Conservation (phyloP, 2,113 vertebrate species). For the Zeus faber region DNA sequence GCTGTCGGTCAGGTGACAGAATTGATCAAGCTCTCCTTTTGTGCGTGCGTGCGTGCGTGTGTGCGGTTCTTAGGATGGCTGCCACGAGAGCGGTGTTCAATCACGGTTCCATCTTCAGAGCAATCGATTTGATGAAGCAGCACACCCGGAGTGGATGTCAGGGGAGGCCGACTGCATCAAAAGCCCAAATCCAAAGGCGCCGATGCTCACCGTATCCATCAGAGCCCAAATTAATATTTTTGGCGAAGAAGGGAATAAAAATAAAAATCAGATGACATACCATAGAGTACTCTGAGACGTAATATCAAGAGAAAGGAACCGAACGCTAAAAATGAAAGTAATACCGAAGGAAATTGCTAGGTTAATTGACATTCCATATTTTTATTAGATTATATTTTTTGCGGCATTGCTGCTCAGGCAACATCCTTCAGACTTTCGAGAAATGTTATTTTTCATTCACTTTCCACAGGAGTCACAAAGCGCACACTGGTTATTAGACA, state of each 20-base stretch:
- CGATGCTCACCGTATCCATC: constrained; percentile 55
- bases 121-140: constrained; percentile 65
- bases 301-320: too few relatives aligned
- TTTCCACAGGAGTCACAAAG: too few relatives aligned
- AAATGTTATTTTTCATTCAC: too few relatives aligned
- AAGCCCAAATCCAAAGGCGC: constrained; percentile 65
- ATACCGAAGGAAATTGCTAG: too few relatives aligned
- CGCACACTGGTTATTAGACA: too few relatives aligned
- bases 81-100: constrained; percentile 49
- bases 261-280: too few relatives aligned
- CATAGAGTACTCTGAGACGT: too few relatives aligned
- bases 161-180: constrained; percentile 60
- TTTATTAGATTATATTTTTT: too few relatives aligned
- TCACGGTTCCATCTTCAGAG: constrained; percentile 65
- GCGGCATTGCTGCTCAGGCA: too few relatives aligned
- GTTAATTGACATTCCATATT: too few relatives aligned
- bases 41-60: neutral
- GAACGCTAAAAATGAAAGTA: too few relatives aligned
- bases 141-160: constrained; percentile 63
- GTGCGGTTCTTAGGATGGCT: neutral
- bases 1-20: constrained; percentile 16
- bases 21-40: constrained; percentile 8
- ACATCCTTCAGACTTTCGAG: too few relatives aligned
- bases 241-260: constrained; percentile 9
- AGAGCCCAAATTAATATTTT: constrained; percentile 53